phyloP scores from a whole-genome alignment of 1,140 invertebrate species.

The Wasmannia auropunctata region DNA sequence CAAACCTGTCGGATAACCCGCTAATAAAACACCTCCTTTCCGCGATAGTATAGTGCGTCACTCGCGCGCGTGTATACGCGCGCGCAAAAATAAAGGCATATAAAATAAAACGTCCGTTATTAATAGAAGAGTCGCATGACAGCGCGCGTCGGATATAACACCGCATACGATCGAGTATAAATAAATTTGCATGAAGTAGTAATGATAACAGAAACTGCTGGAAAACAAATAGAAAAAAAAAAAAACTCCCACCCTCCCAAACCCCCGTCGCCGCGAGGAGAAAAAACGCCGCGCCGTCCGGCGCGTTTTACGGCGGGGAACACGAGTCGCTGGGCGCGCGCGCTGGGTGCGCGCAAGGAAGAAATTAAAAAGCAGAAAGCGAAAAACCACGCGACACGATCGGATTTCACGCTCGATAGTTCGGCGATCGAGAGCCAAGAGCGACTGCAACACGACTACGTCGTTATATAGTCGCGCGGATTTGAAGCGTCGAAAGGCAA shows the following conservation, averaged over 20 bases:
- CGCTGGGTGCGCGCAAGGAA: conserved; percentile 28
- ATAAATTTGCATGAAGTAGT: conserved; percentile 48
- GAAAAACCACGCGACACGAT: conserved; percentile 59
- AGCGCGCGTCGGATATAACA: conserved; percentile 47
- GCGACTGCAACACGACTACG: conserved; percentile 53
- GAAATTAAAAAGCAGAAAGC: conserved; percentile 61
- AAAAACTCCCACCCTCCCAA: too few relatives aligned
- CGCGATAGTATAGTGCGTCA: conserved; percentile 26
- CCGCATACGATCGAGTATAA: conserved; percentile 42
- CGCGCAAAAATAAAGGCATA: conserved; percentile 29
- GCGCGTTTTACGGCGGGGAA: conserved; percentile 27
- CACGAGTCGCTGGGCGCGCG: conserved; percentile 1
- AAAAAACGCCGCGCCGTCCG: neutral
- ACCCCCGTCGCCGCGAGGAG: neutral
- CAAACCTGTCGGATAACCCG: neutral
- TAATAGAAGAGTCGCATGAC: conserved; percentile 42
- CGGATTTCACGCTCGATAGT: conserved; percentile 60
- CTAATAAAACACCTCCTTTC: conserved; percentile 18
- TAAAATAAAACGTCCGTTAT: conserved; percentile 47
- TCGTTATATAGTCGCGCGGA: conserved; percentile 57
- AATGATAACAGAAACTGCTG: conserved; percentile 48
- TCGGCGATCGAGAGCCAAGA: conserved; percentile 51
- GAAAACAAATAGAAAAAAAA: conserved; percentile 18
- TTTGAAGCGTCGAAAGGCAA: conserved; percentile 60
- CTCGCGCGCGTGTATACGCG: too few relatives aligned